phyloP scores from a whole-genome alignment of 2,113 vertebrate genomes.

The Nothobranchius furzeri region DNA sequence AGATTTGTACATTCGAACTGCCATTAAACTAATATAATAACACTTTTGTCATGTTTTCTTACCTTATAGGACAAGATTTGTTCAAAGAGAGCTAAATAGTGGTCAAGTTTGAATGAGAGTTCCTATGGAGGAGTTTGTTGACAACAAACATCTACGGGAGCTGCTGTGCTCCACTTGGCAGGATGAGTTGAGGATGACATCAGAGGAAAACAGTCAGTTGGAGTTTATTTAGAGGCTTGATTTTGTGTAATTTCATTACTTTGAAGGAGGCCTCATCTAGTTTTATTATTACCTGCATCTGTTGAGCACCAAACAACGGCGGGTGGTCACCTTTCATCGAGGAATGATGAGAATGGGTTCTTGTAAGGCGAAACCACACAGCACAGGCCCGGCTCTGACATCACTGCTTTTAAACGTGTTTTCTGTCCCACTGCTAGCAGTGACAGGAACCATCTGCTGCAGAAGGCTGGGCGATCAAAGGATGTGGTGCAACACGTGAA shows the following conservation, averaged over 20 bases:
- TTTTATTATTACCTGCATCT: conserved; percentile 76
- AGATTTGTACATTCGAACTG: too few relatives aligned
- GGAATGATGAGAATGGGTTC: conserved; percentile 72
- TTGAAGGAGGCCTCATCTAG: conserved; percentile 60
- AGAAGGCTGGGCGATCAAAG: conserved; percentile 26
- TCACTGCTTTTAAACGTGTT: conserved; percentile 69
- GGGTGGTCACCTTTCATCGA: conserved; percentile 80
- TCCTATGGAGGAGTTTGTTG: conserved; percentile 51
- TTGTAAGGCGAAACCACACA: conserved; percentile 68
- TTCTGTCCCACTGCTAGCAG: conserved; percentile 54
- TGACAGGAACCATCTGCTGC: conserved; percentile 68
- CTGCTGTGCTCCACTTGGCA: conserved; percentile 58
- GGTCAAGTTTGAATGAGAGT: conserved; percentile 32
- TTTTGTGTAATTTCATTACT: conserved; percentile 55
- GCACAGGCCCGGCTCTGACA: conserved; percentile 58
- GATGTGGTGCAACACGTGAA: conserved; percentile 4
- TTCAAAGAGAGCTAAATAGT: too few relatives aligned
- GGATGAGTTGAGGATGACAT: conserved; percentile 59
- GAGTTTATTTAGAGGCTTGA: conserved; percentile 64
- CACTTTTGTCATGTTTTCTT: too few relatives aligned
- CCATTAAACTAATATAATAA: too few relatives aligned
- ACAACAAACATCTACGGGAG: conserved; percentile 78
- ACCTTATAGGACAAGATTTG: too few relatives aligned
- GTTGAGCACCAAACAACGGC: conserved; percentile 77
- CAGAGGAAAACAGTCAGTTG: conserved; percentile 59